phyloP scores from a whole-genome alignment of 2,113 vertebrate genomes.

The Nicator chloris region DNA sequence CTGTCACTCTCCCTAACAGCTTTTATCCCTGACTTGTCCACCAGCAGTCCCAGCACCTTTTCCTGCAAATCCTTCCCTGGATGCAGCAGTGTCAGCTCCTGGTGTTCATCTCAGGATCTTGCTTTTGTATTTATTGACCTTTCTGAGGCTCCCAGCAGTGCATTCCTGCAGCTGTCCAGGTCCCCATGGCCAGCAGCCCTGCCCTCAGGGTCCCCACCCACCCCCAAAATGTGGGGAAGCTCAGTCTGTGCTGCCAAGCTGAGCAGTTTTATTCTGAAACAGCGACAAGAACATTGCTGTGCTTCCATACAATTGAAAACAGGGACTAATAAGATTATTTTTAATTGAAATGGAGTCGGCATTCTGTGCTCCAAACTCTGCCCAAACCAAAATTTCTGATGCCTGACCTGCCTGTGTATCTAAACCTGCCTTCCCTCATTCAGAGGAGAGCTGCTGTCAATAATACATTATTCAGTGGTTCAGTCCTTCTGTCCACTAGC shows the following conservation, averaged over 20 bases:
- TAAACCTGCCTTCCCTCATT: neutral
- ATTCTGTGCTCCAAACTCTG: neutral
- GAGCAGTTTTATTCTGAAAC: neutral
- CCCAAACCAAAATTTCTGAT: neutral
- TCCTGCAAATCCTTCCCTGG: neutral
- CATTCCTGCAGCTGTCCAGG: neutral
- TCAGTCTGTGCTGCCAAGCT: neutral
- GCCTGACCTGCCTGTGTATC: neutral
- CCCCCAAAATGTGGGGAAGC: neutral
- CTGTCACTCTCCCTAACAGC: neutral
- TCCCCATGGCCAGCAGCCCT: neutral
- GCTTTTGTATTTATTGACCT: neutral
- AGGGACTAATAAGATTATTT: neutral
- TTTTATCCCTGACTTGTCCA: neutral
- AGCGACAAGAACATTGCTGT: neutral
- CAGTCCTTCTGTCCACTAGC: neutral
- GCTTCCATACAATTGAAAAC: neutral
- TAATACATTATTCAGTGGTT: slow-evolving; percentile 46
- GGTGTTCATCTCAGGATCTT: neutral
- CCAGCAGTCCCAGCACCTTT: neutral
- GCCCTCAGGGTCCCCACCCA: accelerated
- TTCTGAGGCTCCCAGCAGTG: neutral
- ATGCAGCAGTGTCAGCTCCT: neutral
- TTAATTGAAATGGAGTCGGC: neutral
- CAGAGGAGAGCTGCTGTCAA: neutral